phyloP scores from a whole-genome alignment of 2,888 invertebrate species.

The Plagodis pulveraria region DNA sequence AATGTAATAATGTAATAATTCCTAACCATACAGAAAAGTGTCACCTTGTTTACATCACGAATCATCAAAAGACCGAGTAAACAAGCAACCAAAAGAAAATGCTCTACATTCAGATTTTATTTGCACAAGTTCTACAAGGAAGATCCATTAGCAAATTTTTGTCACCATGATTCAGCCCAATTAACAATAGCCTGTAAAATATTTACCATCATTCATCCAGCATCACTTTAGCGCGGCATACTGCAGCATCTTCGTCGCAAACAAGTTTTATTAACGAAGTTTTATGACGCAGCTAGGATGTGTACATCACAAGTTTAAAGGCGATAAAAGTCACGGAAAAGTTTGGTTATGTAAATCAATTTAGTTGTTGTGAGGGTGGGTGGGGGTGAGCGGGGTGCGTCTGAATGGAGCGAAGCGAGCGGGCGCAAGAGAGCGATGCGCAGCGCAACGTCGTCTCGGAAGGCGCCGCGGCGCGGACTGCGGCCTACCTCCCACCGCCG shows the following conservation, averaged over 20 bases:
- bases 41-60: slow-evolving; percentile 22
- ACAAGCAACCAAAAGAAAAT: slow-evolving; percentile 35
- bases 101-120: slow-evolving; percentile 36
- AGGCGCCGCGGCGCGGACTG: slow-evolving; percentile 62
- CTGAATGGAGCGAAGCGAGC: slow-evolving; percentile 42
- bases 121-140: slow-evolving; percentile 31
- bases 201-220: slow-evolving; percentile 72
- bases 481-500: slow-evolving; percentile 43
- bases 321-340: slow-evolving; percentile 55
- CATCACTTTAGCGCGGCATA: slow-evolving; percentile 60
- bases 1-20: not conserved
- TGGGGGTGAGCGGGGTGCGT: slow-evolving; percentile 40
- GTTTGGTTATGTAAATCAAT: slow-evolving; percentile 72
- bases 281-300: slow-evolving; percentile 21
- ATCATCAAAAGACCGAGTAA: slow-evolving; percentile 23
- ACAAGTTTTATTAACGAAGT: slow-evolving; percentile 25
- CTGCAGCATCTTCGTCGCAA: slow-evolving; percentile 26
- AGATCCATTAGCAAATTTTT: slow-evolving; percentile 44
- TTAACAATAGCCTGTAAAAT: slow-evolving; percentile 54
- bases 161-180: slow-evolving; percentile 42
- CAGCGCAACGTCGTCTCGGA: slow-evolving; percentile 53
- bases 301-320: slow-evolving; percentile 42
- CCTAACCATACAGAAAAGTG: slow-evolving; percentile 17
- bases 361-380: slow-evolving; percentile 61
- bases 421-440: slow-evolving; percentile 44